These are phyloP conservation scores for Synanthedon formicaeformis DNA, from an alignment of 2,888 invertebrate genomes.

Conservation along the genomic window DNA sequence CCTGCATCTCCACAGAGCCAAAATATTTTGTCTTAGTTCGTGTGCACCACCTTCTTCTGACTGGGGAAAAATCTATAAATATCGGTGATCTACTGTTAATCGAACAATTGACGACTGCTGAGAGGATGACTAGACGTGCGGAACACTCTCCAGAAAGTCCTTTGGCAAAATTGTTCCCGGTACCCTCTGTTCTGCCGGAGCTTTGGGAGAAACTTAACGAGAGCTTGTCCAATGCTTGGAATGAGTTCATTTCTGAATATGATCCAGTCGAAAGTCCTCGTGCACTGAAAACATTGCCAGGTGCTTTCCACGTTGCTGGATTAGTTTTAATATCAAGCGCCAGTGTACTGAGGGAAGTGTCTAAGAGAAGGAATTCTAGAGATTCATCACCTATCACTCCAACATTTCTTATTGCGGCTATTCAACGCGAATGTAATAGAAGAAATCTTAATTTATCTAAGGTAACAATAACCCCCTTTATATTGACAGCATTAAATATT, in stretches of 20 bases:
- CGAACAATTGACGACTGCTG: conserved; percentile 46
- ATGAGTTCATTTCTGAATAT: conserved; percentile 82
- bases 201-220: conserved; percentile 77
- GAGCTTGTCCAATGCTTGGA: conserved; percentile 80
- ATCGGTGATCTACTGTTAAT: conserved; percentile 81
- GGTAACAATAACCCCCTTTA: conserved; percentile 19
- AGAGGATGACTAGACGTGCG: conserved; percentile 31
- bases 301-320: conserved; percentile 72
- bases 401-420: conserved; percentile 45
- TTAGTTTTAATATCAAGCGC: conserved; percentile 74
- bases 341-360: conserved; percentile 73
- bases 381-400: conserved; percentile 49
- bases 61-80: conserved; percentile 77
- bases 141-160: conserved; percentile 51
- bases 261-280: conserved; percentile 82
- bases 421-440: conserved; percentile 49
- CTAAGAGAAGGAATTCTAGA: conserved; percentile 45
- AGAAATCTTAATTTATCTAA: conserved; percentile 50
- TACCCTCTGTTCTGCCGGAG: conserved; percentile 74
- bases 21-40: conserved; percentile 78
- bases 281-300: conserved; percentile 71
- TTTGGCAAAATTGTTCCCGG: conserved; percentile 66
- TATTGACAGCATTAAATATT: not conserved
- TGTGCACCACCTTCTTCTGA: conserved; percentile 80
- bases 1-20: conserved; percentile 61